Evolutionary conservation across 2,888 invertebrate genomes (phyloP), one percentile per base, ranked within the genome.

Genomic region (Tetramorium bicarinatum): DNA sequence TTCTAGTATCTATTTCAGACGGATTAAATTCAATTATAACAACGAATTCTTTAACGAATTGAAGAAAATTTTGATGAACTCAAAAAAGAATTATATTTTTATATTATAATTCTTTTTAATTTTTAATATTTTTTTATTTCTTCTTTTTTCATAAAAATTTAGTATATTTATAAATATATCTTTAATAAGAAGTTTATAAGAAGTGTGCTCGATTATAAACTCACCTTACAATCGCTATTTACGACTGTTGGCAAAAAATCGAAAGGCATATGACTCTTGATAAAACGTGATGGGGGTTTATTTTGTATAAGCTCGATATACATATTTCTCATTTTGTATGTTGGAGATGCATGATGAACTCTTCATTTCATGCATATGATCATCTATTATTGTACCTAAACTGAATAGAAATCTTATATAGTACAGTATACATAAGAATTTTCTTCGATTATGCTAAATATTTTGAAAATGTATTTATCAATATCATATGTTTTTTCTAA

Each of bases 261-360:
- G 82, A 97, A 96, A 0, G 98, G 97, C 85, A 98, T 95, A 94
- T 98, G 98, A 0, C 97, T 97, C 94, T 97, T 97, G 79, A 97
- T 95, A 89, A 96, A 96, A 85, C 69, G 41, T 0, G 83, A 69
- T 0, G 49, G 47, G 0, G 62, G 13, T 15, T 62, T 49, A 21
- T 76, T 3, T 21, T 6, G 38, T 0, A 38, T 38, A 3, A 38
- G 38, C 1, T 76, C 15, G 3, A 75, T 29, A 2, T n/a, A n/a
- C n/a, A n/a, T 2, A 2, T 29, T 29, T 29, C 29, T 29, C 29
- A 29, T 29, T 29, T 29, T 29, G 29, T 29, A 29, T 29, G 2
- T 29, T 29, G 29, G 29, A 29, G 29, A 29, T 29, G 2, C 2
- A 29, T 29, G 29, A 29, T 29, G 29, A 29, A 2, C 29, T 2